Percentiles rank a stretch among this genome's conserved stretches.
Conservation (phyloP, 2,113 vertebrate species). For the Cyprinodon brontotheroides region DNA sequence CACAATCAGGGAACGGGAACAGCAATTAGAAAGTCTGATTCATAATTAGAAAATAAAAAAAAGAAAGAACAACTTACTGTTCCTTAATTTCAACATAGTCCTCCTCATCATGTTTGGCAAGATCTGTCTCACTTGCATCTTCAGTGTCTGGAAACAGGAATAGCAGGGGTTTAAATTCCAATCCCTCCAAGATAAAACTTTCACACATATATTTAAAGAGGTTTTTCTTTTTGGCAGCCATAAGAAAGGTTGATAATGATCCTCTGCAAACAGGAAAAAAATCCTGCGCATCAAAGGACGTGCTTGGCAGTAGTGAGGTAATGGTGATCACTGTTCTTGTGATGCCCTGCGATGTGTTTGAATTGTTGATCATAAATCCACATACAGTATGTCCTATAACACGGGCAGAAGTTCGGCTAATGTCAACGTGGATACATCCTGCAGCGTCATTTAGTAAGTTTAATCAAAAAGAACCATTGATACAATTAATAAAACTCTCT, state of each 20-base stretch:
- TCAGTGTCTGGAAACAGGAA: slow-evolving; percentile 86
- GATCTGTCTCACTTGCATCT: slow-evolving; percentile 97
- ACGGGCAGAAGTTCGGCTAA: slow-evolving; percentile 7
- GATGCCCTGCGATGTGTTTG: slow-evolving; percentile 19
- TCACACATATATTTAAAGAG: background rate
- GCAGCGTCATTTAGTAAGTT: background rate
- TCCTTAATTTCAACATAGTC: slow-evolving; percentile 99
- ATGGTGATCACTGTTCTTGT: slow-evolving; percentile 50
- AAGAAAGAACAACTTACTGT: slow-evolving; percentile 85
- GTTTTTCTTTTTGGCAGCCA: background rate
- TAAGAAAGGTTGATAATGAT: background rate
- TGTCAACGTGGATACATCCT: background rate
- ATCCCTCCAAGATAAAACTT: background rate
- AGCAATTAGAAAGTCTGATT: background rate
- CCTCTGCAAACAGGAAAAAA: background rate
- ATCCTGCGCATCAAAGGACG: slow-evolving; percentile 24
- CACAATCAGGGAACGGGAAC: background rate
- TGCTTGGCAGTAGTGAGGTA: slow-evolving; percentile 60
- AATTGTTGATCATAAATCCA: slow-evolving; percentile 3
- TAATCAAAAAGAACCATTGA: background rate
- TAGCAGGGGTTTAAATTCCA: background rate
- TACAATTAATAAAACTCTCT: background rate
- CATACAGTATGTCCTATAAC: background rate
- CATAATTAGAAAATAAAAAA: background rate
- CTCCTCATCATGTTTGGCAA: slow-evolving; percentile 95